Evolutionary conservation across 2,888 invertebrate species (phyloP).

Genomic region (Schizotus pectinicornis): DNA sequence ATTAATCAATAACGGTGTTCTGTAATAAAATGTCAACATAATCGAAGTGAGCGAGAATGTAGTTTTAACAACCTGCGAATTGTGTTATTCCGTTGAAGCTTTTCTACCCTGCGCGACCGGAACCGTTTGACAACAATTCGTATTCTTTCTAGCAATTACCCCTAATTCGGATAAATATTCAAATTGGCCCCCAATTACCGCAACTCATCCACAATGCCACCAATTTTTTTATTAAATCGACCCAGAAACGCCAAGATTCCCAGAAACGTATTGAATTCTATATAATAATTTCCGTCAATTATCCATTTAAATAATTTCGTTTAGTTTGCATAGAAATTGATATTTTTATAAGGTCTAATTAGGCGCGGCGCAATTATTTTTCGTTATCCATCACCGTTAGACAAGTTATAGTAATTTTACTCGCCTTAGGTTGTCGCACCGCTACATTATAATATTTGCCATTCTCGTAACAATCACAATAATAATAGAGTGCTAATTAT

Average conservation of each 20-base stretch:
- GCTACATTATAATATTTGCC: conserved; percentile 30
- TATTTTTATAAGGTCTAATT: conserved; percentile 14
- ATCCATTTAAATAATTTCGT: conserved; percentile 23
- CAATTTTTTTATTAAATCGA: neutral
- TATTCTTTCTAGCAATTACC: conserved; percentile 1
- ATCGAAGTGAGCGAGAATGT: conserved; percentile 13
- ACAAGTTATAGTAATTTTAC: conserved; percentile 25
- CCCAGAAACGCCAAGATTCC: neutral
- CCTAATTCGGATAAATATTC: neutral
- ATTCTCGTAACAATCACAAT: conserved; percentile 29
- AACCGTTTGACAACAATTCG: neutral
- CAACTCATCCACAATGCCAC: conserved; percentile 2
- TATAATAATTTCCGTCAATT: conserved; percentile 15
- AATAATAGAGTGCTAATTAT: conserved; percentile 22
- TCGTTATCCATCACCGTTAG: conserved; percentile 17
- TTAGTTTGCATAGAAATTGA: conserved; percentile 22
- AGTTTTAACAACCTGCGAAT: conserved; percentile 28
- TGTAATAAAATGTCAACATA: conserved; percentile 19
- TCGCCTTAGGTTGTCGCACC: conserved; percentile 37
- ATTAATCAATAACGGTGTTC: conserved; percentile 21
- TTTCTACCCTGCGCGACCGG: conserved; percentile 21
- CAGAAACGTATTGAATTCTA: conserved; percentile 8
- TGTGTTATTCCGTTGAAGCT: conserved; percentile 15
- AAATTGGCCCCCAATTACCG: too few species aligned
- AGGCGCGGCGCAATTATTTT: conserved; percentile 12